Base-by-base conservation (phyloP, 2,888 invertebrate species). In the Drosophila anceps region DNA sequence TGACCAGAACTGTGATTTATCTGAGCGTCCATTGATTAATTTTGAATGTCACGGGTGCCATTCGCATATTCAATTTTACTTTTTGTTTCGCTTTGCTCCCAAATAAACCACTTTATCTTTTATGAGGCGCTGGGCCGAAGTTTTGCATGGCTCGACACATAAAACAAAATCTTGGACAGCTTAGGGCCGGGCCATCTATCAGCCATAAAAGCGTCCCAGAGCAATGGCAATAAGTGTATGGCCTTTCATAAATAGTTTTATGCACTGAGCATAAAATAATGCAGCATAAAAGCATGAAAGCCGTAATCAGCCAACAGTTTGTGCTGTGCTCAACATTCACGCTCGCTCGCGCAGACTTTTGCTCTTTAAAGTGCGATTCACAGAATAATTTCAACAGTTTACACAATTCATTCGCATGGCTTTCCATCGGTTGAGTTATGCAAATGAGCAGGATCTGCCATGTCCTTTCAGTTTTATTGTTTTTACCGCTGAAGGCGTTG, bases 201-300 rank as follows among this genome's bases (percentile, higher is more conserved):
- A 24, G 35, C 55, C 70, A 81, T 85, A 82, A 85, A 85, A 82
- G 43, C 33, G 31, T 6, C n/a, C 10, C 24, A 44, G 12, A 37
- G 35, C 50, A 20, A 29, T 58, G 64, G 44, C 51, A 46, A 53
- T 33, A 57, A 63, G 60, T 63, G 48, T 41, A 62, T 51, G 75
- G 68, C 54, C 62, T 86, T 84, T 84, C 81, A 73, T 84, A 83
- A 83, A 84, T 86, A 84, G 84, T 84, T 84, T 87, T 80, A 82
- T 84, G 76, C 64, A 63, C 27, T 24, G 27, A 41, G 10, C 67
- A 71, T 78, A 64, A 73, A 76, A 66, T 35, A 57, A 58, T 67
- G 62, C 65, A 69, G 68, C 70, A 67, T 64, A 65, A 81, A 65
- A 62, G 31, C 69, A 70, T 72, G 68, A 80, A 71, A 73, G 61